phyloP scores from a whole-genome alignment of 2,797 vertebrate genomes.

The Myotis planiceps region DNA sequence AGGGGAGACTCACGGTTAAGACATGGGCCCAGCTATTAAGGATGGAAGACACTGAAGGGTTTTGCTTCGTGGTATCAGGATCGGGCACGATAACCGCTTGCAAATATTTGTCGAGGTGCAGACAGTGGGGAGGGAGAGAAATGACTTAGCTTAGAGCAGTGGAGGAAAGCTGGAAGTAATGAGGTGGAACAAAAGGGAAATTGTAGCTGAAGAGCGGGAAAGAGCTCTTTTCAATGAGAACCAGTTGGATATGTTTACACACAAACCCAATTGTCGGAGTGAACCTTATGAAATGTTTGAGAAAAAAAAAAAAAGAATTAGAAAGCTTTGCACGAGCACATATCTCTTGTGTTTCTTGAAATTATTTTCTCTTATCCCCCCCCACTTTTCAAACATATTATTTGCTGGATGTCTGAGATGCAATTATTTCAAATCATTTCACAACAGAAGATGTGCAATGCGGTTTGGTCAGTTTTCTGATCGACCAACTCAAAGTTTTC shows the following conservation, averaged over 20 bases:
- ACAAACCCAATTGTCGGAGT: conserved; percentile 25
- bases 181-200: conserved; percentile 66
- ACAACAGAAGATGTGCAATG: background rate
- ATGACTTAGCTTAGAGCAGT: conserved; percentile 58
- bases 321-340: background rate
- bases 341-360: conserved; percentile 1
- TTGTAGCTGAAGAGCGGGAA: conserved; percentile 54
- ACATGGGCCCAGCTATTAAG: conserved; percentile 60
- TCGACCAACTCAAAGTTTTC: background rate
- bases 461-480: conserved; percentile 42
- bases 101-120: conserved; percentile 78
- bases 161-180: conserved; percentile 65
- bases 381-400: background rate
- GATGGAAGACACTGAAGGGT: conserved; percentile 65
- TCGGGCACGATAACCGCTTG: conserved; percentile 52
- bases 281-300: conserved; percentile 23
- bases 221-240: background rate
- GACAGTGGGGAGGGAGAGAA: conserved; percentile 59
- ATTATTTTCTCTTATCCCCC: background rate
- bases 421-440: conserved; percentile 47
- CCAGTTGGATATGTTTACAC: conserved; percentile 49
- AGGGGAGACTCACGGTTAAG: conserved; percentile 59
- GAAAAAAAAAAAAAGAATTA: background rate
- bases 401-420: background rate
- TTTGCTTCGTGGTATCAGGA: conserved; percentile 5